Conservation (phyloP, 1,140 invertebrate species). For the Brachionus calyciflorus region DNA sequence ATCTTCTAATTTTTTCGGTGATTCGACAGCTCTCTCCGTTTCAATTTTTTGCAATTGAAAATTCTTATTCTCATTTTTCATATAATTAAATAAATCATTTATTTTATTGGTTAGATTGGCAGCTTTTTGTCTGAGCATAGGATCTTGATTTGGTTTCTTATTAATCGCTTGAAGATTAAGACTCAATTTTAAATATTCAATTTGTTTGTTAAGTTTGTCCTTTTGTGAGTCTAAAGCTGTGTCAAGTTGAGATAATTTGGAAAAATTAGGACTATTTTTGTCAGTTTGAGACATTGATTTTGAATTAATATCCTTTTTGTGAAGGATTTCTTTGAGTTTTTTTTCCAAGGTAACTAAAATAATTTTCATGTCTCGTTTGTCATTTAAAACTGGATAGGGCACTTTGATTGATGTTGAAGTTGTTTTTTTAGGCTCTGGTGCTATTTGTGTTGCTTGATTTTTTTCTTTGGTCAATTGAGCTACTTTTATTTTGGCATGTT, state of each 20-base stretch:
- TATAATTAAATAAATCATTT: slow-evolving; percentile 31
- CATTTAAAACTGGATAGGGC: slow-evolving; percentile 39
- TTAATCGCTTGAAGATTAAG: not conserved
- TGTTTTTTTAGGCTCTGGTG: not conserved
- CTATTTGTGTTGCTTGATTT: not conserved
- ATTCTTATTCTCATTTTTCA: slow-evolving; percentile 42
- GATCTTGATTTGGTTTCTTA: not conserved
- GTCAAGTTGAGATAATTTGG: slow-evolving; percentile 21
- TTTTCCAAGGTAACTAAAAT: slow-evolving; percentile 37
- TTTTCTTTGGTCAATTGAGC: not conserved
- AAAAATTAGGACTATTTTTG: not conserved
- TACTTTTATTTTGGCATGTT: not conserved
- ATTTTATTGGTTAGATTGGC: not conserved
- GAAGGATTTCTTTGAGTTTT: not conserved
- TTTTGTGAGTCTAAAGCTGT: not conserved
- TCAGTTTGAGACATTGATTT: not conserved
- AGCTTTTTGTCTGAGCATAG: slow-evolving; percentile 13
- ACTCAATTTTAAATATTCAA: slow-evolving; percentile 17
- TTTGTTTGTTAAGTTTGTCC: slow-evolving; percentile 19
- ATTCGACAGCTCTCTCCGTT: not conserved
- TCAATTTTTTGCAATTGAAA: not conserved
- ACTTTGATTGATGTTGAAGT: not conserved
- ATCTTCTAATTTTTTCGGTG: not conserved
- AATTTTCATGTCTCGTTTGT: slow-evolving; percentile 39
- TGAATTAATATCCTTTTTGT: not conserved